Conservation (phyloP, 2,797 vertebrate species). For the Etheostoma perlongum region DNA sequence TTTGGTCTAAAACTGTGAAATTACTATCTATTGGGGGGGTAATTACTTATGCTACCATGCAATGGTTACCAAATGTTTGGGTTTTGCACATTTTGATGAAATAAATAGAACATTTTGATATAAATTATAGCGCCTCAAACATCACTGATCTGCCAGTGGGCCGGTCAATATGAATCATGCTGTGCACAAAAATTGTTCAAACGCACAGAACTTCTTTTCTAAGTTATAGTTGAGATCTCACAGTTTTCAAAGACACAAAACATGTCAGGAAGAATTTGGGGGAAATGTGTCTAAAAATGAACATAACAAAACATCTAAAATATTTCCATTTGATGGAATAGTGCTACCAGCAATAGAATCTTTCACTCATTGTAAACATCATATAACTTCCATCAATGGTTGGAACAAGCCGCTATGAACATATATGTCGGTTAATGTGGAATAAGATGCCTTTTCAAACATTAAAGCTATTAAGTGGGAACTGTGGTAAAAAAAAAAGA, state of each 20-base stretch:
- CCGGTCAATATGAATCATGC: not conserved
- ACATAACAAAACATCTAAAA: not conserved
- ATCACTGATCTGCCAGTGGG: not conserved
- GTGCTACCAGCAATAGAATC: not conserved
- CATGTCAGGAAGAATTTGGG: not conserved
- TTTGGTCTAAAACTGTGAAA: not conserved
- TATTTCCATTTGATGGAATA: not conserved
- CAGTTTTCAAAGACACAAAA: not conserved
- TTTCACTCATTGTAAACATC: not conserved
- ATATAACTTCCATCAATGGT: not conserved
- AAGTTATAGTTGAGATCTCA: not conserved
- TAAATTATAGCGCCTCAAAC: not conserved
- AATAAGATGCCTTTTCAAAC: not conserved
- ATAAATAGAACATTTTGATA: not conserved
- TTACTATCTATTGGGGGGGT: not conserved
- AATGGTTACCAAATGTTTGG: not conserved
- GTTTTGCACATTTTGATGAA: not conserved
- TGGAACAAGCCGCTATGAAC: not conserved
- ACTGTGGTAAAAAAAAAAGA: not conserved
- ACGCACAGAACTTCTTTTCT: not conserved
- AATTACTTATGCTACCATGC: not conserved
- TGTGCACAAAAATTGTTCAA: not conserved
- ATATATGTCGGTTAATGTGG: not conserved
- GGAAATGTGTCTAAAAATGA: not conserved
- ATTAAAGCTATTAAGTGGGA: not conserved